Percentiles rank a stretch among this genome's conserved stretches.
These are phyloP conservation scores for Tupiocoris notatus DNA, from an alignment of 2,888 invertebrate genomes.

Conservation along the genomic window DNA sequence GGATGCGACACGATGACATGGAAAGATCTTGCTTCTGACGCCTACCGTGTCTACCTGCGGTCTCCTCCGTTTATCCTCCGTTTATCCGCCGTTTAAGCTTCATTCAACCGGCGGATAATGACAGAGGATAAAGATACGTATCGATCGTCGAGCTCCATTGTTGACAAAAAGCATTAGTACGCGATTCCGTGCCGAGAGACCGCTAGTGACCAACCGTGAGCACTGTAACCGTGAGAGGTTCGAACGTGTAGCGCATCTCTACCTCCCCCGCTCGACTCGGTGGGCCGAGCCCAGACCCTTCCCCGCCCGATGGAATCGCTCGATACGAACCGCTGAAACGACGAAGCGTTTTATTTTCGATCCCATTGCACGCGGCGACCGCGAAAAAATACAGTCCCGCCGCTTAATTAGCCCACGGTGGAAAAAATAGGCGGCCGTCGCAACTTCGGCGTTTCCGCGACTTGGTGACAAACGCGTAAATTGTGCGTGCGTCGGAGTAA, in stretches of 20 bases:
- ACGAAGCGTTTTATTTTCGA: neutral
- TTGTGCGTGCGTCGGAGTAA: neutral
- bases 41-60: too few relatives aligned
- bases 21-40: too few relatives aligned
- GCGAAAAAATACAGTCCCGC: neutral
- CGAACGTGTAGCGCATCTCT: neutral
- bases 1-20: neutral
- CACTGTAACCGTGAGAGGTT: too few relatives aligned
- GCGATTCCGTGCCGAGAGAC: neutral
- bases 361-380: neutral
- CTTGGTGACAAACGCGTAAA: neutral
- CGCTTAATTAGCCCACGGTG: too few relatives aligned
- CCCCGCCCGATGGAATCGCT: neutral
- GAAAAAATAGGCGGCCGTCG: too few relatives aligned
- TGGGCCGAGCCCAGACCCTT: neutral
- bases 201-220: neutral
- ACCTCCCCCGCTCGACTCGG: neutral
- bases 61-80: too few relatives aligned
- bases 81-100: neutral
- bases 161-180: neutral
- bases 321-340: neutral
- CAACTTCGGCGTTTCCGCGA: too few relatives aligned
- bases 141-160: neutral
- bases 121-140: neutral
- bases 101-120: neutral